Evolutionary conservation across 1,140 invertebrate species (phyloP).

Genomic region (Eumaeus atala): DNA sequence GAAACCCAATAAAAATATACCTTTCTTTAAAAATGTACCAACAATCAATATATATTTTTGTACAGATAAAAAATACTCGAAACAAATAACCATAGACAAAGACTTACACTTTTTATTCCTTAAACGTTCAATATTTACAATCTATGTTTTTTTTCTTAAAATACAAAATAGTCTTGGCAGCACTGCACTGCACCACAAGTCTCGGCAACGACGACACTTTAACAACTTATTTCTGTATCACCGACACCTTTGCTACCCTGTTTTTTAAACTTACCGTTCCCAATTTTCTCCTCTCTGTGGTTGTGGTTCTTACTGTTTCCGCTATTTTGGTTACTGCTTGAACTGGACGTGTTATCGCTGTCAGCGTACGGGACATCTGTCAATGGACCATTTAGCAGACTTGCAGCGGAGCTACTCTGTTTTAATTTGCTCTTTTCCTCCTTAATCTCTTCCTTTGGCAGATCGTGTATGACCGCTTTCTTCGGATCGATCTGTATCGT

Average conservation of each 20-base stretch:
- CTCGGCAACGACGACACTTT: constrained; percentile 9
- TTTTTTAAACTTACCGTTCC: constrained; percentile 49
- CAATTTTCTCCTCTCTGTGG: constrained; percentile 38
- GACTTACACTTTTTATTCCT: constrained; percentile 16
- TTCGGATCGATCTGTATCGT: constrained; percentile 71
- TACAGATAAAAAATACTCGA: constrained; percentile 25
- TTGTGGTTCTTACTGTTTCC: constrained; percentile 42
- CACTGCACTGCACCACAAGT: constrained; percentile 10
- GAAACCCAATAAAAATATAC: constrained; percentile 16
- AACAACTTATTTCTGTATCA: constrained; percentile 62
- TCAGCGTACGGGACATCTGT: constrained; percentile 70
- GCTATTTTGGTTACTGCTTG: constrained; percentile 36
- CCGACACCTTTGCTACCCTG: constrained; percentile 57
- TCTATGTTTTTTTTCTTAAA: constrained; percentile 16
- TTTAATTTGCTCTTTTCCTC: constrained; percentile 44
- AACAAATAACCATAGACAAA: constrained; percentile 23
- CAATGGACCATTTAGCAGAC: constrained; percentile 66
- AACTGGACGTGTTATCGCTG: constrained; percentile 61
- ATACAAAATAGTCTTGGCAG: constrained; percentile 22
- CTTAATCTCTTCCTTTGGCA: constrained; percentile 44
- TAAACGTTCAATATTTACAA: constrained; percentile 24
- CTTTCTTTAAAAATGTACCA: constrained; percentile 24
- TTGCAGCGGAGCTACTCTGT: constrained; percentile 59
- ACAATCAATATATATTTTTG: constrained; percentile 20
- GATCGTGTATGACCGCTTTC: constrained; percentile 65